Percentiles rank a stretch among this genome's conserved stretches.
phyloP scores from a whole-genome alignment of 2,888 invertebrate species.

The Pachymerium ferrugineum region DNA sequence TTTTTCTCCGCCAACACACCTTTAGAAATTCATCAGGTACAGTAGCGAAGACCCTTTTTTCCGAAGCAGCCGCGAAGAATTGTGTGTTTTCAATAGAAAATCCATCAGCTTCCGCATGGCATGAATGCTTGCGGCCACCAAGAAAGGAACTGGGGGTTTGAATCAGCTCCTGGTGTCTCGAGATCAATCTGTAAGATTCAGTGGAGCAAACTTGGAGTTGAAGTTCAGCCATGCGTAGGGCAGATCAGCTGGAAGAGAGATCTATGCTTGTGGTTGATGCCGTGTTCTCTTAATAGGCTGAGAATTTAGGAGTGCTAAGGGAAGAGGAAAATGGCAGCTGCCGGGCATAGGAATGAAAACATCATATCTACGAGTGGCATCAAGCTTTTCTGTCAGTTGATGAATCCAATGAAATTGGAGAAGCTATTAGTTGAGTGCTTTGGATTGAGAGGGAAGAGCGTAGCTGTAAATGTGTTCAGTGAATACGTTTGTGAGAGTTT shows the following conservation, averaged over 20 bases:
- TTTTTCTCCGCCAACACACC: background rate
- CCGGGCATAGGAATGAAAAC: too few relatives aligned
- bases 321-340: too few relatives aligned
- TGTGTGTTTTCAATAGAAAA: constrained; percentile 4
- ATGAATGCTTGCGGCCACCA: background rate
- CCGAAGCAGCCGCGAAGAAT: background rate
- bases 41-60: too few relatives aligned
- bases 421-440: too few relatives aligned
- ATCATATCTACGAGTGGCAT: too few relatives aligned
- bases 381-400: too few relatives aligned
- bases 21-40: constrained; percentile 9
- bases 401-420: too few relatives aligned
- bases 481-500: too few relatives aligned
- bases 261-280: background rate
- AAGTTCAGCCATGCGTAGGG: background rate
- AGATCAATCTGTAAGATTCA: constrained; percentile 13
- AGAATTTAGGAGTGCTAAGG: too few relatives aligned
- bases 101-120: constrained; percentile 3
- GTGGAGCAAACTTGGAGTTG: background rate
- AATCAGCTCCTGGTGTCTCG: constrained; percentile 8
- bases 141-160: background rate
- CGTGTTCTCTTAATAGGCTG: background rate
- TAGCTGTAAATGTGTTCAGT: too few relatives aligned
- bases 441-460: too few relatives aligned
- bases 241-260: constrained; percentile 1